These are phyloP conservation scores for Hermetia illucens DNA, from an alignment of 1,140 invertebrate species.

Conservation along the genomic window DNA sequence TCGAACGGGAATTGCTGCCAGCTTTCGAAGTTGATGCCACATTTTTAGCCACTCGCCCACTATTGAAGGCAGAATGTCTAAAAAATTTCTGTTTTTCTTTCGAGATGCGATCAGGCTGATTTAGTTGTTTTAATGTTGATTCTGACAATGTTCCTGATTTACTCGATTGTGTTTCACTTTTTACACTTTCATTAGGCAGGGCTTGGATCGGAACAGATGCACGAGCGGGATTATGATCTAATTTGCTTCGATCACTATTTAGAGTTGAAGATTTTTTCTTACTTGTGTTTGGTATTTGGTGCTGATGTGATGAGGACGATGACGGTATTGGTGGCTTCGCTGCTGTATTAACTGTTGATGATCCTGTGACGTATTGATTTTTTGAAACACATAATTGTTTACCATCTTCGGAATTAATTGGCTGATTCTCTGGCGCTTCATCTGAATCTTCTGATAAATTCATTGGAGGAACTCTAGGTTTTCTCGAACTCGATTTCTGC, in stretches of 20 bases:
- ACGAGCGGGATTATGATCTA: no score
- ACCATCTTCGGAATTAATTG: neutral
- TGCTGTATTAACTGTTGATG: no score
- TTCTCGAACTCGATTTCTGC: neutral
- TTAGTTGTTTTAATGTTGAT: constrained; percentile 15
- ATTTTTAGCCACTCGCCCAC: constrained; percentile 12
- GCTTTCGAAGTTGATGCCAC: neutral
- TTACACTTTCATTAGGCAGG: neutral
- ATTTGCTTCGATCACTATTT: no score
- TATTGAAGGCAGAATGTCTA: constrained; percentile 57
- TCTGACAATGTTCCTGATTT: constrained; percentile 9
- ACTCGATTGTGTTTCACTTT: constrained; percentile 6
- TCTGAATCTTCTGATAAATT: neutral
- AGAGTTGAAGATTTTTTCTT: constrained; percentile 1
- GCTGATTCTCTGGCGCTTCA: neutral
- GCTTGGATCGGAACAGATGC: neutral
- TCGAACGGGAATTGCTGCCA: no score
- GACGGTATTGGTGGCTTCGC: neutral
- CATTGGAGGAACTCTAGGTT: neutral
- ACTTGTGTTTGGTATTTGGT: neutral
- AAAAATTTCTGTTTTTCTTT: constrained; percentile 79
- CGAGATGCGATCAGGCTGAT: constrained; percentile 58
- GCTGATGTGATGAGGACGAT: neutral
- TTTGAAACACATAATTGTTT: neutral
- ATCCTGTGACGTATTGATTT: no score